Base-by-base conservation (phyloP, 2,797 vertebrate genomes). In the Chelon labrosus region DNA sequence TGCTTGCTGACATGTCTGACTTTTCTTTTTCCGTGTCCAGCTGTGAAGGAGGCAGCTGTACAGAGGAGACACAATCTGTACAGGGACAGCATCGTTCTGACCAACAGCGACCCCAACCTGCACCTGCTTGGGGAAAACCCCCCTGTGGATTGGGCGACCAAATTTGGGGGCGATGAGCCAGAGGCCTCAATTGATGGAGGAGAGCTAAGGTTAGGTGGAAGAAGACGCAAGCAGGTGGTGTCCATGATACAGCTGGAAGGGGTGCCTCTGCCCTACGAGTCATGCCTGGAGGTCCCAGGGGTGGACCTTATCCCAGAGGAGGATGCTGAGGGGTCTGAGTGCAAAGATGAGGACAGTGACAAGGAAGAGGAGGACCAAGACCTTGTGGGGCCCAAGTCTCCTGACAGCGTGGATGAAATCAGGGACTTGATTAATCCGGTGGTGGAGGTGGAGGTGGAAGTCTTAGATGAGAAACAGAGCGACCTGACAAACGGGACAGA, bases 51-150 rank as follows among this genome's bases (percentile, higher is more conserved):
- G 77, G 98, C 97, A 0, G 98, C 98, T 0, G 96, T 96, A 77
- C 98, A 99, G 94, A 91, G 97, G 75, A 97, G 94, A 79, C 98
- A 99, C 89, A 99, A 99, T 82, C 94, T 99, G 10, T 99, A 96
- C 93, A 92, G 98, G 0, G 98, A 99, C 95, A 99, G 98, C 93
- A 94, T 99, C 41, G 92, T 98, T 17, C 91, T 99, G 91, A 95
- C 93, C 83, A 97, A 95, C 94, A 99, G 98, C 0, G 98, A 99
- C 85, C 97, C 96, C 74, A 98, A 98, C 94, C 94, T 99, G 47
- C 95, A 97, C 84, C 94, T 97, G 55, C 94, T 99, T 4, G 96
- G 88, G 0, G 96, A 97, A 65, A 93, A 80, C 0, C 14, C 80
- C 0, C 62, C 93, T 22, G 96, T 99, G 13, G 95, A 99, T 89